These are phyloP conservation scores for Corythoichthys intestinalis DNA, from an alignment of 2,113 vertebrate genomes.

Conservation along the genomic window DNA sequence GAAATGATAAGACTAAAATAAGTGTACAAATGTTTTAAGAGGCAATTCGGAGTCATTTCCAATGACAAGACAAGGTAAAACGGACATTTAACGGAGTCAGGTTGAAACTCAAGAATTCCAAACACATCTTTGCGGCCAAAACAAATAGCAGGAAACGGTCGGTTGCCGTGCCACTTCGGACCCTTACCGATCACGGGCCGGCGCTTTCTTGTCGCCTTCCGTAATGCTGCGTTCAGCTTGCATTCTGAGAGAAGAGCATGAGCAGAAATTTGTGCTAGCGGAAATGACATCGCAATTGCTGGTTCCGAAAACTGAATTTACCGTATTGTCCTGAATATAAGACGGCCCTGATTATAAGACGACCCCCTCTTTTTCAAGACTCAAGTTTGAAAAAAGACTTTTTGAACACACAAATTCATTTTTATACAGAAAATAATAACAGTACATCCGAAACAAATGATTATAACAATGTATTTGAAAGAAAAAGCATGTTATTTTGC, in stretches of 20 bases:
- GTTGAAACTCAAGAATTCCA: not conserved
- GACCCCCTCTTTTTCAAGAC: too few species aligned
- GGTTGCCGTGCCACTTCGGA: not conserved
- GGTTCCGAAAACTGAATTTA: too few species aligned
- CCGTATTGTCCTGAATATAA: too few species aligned
- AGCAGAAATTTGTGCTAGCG: not conserved
- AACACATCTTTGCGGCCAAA: not conserved
- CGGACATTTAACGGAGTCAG: too few species aligned
- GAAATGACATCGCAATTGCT: not conserved
- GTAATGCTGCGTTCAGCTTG: not conserved
- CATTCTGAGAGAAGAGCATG: constrained; percentile 41
- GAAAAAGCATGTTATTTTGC: too few species aligned
- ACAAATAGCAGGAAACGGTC: not conserved
- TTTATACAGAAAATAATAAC: too few species aligned
- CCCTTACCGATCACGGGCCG: not conserved
- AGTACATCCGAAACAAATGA: too few species aligned
- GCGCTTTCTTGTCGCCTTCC: not conserved
- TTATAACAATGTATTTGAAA: too few species aligned
- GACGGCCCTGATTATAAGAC: too few species aligned
- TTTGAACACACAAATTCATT: too few species aligned
- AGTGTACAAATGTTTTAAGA: not conserved
- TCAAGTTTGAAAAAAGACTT: too few species aligned
- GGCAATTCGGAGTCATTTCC: not conserved
- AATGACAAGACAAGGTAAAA: not conserved
- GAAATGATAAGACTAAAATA: not conserved